Evolutionary conservation across 2,797 vertebrate genomes (phyloP).

Genomic region (Cossypha polioptera): DNA sequence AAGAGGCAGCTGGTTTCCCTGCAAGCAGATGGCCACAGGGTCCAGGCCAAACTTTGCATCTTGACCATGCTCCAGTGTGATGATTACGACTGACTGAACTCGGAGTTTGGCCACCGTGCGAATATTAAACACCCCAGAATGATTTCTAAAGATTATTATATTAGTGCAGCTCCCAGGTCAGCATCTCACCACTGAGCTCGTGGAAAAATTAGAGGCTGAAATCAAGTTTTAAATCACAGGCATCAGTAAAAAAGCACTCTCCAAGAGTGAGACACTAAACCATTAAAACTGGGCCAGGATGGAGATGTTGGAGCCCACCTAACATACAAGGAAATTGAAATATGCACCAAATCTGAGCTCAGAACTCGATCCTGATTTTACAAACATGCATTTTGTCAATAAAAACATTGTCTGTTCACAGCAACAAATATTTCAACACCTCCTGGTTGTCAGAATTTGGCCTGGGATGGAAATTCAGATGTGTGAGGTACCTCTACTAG

Average conservation of each 20-base stretch:
- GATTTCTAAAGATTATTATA: slow-evolving; percentile 15
- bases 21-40: slow-evolving; percentile 59
- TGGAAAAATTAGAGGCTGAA: not conserved
- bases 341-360: not conserved
- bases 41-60: slow-evolving; percentile 55
- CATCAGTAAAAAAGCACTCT: rapidly evolving
- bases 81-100: slow-evolving; percentile 39
- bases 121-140: not conserved
- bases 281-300: not conserved
- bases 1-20: slow-evolving; percentile 63
- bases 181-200: not conserved
- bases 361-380: not conserved
- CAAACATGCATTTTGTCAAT: not conserved
- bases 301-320: not conserved
- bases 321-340: not conserved
- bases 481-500: not conserved
- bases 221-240: not conserved
- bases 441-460: not conserved
- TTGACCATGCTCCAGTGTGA: slow-evolving; percentile 49
- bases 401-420: not conserved
- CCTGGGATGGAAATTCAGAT: not conserved
- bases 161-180: not conserved
- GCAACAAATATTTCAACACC: not conserved
- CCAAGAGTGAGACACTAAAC: not conserved
- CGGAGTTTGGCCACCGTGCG: not conserved